Base-by-base conservation (phyloP, 1,140 invertebrate species). In the Ericerus pela region DNA sequence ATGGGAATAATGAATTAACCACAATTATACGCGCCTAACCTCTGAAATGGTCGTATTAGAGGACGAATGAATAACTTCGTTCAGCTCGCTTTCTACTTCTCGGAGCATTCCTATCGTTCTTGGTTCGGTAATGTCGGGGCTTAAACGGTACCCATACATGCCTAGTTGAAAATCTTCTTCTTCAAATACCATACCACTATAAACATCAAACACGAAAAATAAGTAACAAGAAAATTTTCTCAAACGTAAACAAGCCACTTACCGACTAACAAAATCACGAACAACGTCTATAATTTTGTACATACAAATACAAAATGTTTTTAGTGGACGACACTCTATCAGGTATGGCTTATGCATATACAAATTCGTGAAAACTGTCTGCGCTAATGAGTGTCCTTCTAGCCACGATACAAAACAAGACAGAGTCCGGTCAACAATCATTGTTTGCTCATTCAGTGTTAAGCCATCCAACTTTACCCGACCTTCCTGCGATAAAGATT, bases 91-190 rank as follows among this genome's bases (percentile, higher is more conserved):
- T 68, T 97, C 93, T 22, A 92, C 84, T 70, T 96, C 91, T 64
- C 85, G 78, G 38, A 96, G 71, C 78, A 88, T 84, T 0, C 81
- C 79, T 54, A 84, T 79, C 51, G 84, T 84, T 63, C 84, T 80
- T 36, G 81, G 74, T 65, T 94, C 88, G 18, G 82, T 83, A 10
- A 95, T 79, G 66, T 94, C 87, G 33, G 79, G 76, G 22, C 80
- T 84, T 61, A 95, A 73, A 66, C 84, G 78, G 69, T 92, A 94
- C n/a, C 88, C 89, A 72, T 95, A 96, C 16, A 84, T 82, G 67
- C 88, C 84, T 27, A 88, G 82, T 70, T 96, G 89, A 70, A 96
- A 97, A 69, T 97, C 93, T 74, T 97, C 94, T 70, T 96, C 88
- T 72, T 90, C 87, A 70, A 84, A 90, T 11, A 91, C 87, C 65